Evolutionary conservation across 1,140 invertebrate species (phyloP).

Genomic region (Papilio machaon): DNA sequence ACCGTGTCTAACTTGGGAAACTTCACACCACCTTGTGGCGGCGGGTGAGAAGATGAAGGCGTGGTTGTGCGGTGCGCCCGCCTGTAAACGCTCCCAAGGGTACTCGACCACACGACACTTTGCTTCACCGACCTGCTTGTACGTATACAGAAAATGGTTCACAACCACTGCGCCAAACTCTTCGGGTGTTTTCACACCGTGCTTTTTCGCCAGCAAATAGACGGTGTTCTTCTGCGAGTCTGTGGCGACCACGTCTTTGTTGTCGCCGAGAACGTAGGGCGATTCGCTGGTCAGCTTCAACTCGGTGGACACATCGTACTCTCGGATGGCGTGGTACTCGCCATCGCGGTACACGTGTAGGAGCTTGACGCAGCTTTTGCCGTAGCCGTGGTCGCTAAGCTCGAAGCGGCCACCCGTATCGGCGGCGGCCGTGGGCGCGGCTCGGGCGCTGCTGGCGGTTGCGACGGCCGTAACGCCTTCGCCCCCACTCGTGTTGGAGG

Average conservation of each 20-base stretch:
- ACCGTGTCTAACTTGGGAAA: conserved; percentile 85
- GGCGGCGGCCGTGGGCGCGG: conserved; percentile 64
- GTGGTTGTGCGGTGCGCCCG: conserved; percentile 86
- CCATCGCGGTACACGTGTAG: conserved; percentile 86
- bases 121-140: conserved; percentile 86
- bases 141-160: conserved; percentile 88
- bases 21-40: conserved; percentile 85
- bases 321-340: conserved; percentile 85
- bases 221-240: conserved; percentile 93
- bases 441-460: conserved; percentile 38
- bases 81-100: conserved; percentile 87
- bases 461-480: conserved; percentile 46
- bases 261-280: conserved; percentile 85
- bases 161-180: conserved; percentile 87
- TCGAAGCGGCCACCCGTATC: conserved; percentile 81
- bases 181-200: conserved; percentile 88
- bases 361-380: conserved; percentile 88
- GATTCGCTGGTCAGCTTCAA: conserved; percentile 86
- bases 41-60: conserved; percentile 87
- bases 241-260: conserved; percentile 89
- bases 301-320: conserved; percentile 88
- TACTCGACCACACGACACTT: conserved; percentile 86
- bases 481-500: conserved; percentile 66
- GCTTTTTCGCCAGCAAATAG: conserved; percentile 89
- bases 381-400: conserved; percentile 87